Evolutionary conservation across 1,140 invertebrate species (phyloP), one percentile per base, ranked within the genome.

Genomic region (Pseudomyrmex flavicornis): DNA sequence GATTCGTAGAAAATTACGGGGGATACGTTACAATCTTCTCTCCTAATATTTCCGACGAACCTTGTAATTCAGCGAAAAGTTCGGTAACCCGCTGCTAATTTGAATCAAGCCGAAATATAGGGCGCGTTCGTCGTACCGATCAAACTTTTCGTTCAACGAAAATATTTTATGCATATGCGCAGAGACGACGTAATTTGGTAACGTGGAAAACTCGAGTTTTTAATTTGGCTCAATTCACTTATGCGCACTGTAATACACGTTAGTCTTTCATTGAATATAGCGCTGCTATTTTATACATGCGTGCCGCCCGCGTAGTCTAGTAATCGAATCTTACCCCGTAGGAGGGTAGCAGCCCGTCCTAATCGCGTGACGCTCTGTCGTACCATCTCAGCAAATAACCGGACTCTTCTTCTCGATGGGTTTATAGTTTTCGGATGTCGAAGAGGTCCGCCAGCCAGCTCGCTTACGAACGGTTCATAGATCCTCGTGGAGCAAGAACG

Each of bases 1-100:
- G 87, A 92, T 91, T 92, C 85, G 73, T 75, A 80, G 87, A 86
- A 89, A 93, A 91, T 91, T 87, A 90, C 80, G 66, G 61, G 66
- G 61, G 56, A 70, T 84, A 79, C 82, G 83, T 59, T 58, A 80
- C 82, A 84, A 66, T 56, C 76, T 85, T 79, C 62, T 56, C 69
- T 82, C 52, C 70, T 75, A 68, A 84, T 84, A 84, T 63, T 80
- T 80, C 76, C 76, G 66, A 62, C 76, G 12, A 20, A 61, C 59
- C n/a, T 77, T 83, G 50, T 79, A 80, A 80, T 72, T 80, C 66
- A 48, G 20, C 20, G 52, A 48, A 77, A 66, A 83, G 62, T 83
- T 83, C 62, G 48, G 58, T 52, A 35, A 5, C 35, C 26, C 35
- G 22, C 58, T 52, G 20, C 20, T 75, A 70, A 84, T 56, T 82